Base-by-base conservation (phyloP, 2,113 vertebrate genomes). In the Sisor rabdophorus region DNA sequence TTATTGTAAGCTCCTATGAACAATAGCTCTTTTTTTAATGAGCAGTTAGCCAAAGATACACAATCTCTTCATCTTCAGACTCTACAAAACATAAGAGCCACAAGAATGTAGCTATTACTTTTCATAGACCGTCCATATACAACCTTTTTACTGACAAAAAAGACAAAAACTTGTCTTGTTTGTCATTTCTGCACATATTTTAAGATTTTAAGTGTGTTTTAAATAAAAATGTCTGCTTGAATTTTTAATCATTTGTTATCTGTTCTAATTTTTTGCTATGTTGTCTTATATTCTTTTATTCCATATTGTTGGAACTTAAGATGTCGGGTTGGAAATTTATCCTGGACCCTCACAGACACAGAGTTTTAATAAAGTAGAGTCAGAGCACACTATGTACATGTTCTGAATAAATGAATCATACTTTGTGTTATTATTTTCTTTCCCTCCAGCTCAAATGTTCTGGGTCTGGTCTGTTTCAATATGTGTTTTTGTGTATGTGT, bases 11-110 rank as follows among this genome's bases (percentile, higher is more conserved):
- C 77, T 77, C 72, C 65, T 76, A 63, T 79, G 44, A 72, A 76
- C 81, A 82, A 82, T 79, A 55, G 55, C 9, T 44, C 63, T 76
- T 77, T 82, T 73, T 79, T 79, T 30, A 59, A 77, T 77, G 68
- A 64, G 68, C 50, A 79, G 63, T 68, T 28, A 79, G 73, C 52
- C 52, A 73, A 74, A 79, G 77, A 77, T 50, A 30, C 48, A 69
- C 79, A 79, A 78, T 77, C 81, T 79, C 53, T 44, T 58, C 28
- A 79, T 79, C 73, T 70, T 74, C 81, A 79, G 77, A 79, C 81
- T 82, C 68, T 54, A 77, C 50, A 79, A 82, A 44, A 79, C 73
- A 77, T 61, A 47, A 77, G 47, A 71, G 56, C 2, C 76, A 77
- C 44, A 55, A 79, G 55, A 73, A 76, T 56, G 54, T 52, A 52